Evolutionary conservation across 2,888 invertebrate species (phyloP), one percentile per base, ranked within the genome.

Genomic region (Luperina nickerlii): DNA sequence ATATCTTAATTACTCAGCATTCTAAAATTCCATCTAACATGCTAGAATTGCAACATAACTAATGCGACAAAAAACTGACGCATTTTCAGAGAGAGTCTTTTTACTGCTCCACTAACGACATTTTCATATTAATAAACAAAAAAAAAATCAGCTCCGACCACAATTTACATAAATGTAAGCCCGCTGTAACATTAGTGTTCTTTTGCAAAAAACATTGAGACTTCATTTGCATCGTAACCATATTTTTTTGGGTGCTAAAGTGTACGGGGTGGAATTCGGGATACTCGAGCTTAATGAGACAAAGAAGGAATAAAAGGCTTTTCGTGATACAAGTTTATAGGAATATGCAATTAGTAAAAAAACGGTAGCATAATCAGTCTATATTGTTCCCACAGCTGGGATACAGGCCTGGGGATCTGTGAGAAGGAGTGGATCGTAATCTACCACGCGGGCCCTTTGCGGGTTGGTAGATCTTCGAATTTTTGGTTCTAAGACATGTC

Each of bases 101-200:
- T 83, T 78, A 76, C 79, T 20, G 69, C 74, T 80, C 62, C 66
- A 82, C 79, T 88, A 89, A 89, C 80, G 88, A 86, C 83, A 79
- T 89, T 89, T 88, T 86, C 77, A 86, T 89, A 88, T 83, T 89
- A 89, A 83, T 83, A 88, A 86, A 89, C 82, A 88, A 65, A 82
- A 82, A 63, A n/a, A 79, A 86, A 79, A 76, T 15, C 76, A 78
- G 77, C 65, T 71, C 74, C 78, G 63, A 57, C 73, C 75, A 78
- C 70, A 60, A 88, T 89, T 89, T 89, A 86, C 89, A 89, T 88
- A 89, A 88, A 88, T 86, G 88, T 88, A 85, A 89, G 89, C 88
- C 79, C 79, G 71, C 79, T 82, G 85, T 84, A 66, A 86, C 82
- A 89, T 89, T 84, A 82, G 84, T 66, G 79, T 83, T 84, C 84